A percentile compares a stretch with the other conserved stretches of the same genome.
Conservation (phyloP, 2,113 vertebrate genomes). For the Acinonyx jubatus region DNA sequence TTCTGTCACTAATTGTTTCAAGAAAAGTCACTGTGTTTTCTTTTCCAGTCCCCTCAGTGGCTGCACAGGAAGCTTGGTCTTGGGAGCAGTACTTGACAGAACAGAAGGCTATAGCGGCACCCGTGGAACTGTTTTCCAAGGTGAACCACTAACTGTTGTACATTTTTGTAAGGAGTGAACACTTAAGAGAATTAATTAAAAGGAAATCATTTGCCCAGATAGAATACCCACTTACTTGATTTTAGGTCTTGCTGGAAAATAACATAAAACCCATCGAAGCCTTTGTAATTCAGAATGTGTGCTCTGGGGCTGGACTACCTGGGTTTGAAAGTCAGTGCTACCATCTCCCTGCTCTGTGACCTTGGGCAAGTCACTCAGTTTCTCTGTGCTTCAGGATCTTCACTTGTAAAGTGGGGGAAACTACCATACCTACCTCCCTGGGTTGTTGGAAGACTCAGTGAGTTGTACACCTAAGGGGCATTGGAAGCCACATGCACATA, state of each 20-base stretch:
- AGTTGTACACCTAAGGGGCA: background rate
- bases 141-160: constrained; percentile 1
- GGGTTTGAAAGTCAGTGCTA: accelerated
- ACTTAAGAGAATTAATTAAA: background rate
- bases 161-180: background rate
- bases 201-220: background rate
- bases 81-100: constrained; percentile 59
- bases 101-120: background rate
- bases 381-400: background rate
- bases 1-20: background rate
- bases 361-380: background rate
- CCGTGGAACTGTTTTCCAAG: constrained; percentile 60
- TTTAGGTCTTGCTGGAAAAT: background rate
- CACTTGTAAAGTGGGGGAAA: too few species aligned
- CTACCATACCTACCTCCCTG: background rate
- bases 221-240: background rate
- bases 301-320: background rate
- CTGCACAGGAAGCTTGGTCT: background rate
- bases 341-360: background rate
- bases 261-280: background rate
- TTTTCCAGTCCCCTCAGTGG: background rate
- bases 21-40: background rate
- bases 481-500: background rate
- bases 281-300: background rate
- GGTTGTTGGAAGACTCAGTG: background rate